Conservation (phyloP, 1,140 invertebrate species). For the Whitmania pigra region DNA sequence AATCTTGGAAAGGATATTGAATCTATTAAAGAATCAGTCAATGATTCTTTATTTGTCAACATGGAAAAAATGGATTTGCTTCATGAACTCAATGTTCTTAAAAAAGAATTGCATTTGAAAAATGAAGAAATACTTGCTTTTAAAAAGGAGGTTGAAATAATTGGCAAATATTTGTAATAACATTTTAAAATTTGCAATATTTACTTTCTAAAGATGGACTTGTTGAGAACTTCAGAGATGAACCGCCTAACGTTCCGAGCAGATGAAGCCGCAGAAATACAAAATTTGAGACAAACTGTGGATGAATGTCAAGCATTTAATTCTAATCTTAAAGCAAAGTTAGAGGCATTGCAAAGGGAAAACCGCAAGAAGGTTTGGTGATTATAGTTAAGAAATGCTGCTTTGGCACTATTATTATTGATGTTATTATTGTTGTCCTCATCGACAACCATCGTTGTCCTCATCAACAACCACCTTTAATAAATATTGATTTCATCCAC, state of each 20-base stretch:
- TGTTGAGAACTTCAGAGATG: background rate
- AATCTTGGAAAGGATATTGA: no score
- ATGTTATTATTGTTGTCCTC: background rate
- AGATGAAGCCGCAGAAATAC: background rate
- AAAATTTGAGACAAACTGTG: constrained; percentile 1
- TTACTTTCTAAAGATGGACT: background rate
- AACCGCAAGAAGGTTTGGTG: background rate
- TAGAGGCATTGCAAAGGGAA: background rate
- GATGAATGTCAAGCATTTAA: background rate
- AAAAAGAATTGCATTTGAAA: no score
- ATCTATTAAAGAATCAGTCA: no score
- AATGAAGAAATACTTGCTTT: no score
- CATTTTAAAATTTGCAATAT: no score
- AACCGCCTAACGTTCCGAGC: background rate
- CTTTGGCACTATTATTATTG: background rate
- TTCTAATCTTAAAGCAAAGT: background rate
- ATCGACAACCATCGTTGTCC: background rate
- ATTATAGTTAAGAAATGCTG: background rate
- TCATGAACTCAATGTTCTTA: no score
- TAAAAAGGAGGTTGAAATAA: no score
- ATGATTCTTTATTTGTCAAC: no score
- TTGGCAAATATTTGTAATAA: no score
- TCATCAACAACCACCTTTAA: background rate
- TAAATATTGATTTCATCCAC: background rate
- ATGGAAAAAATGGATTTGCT: no score